Evolutionary conservation across 2,797 vertebrate genomes (phyloP), one percentile per base, ranked within the genome.

Genomic region (Neostethus bicornis): DNA sequence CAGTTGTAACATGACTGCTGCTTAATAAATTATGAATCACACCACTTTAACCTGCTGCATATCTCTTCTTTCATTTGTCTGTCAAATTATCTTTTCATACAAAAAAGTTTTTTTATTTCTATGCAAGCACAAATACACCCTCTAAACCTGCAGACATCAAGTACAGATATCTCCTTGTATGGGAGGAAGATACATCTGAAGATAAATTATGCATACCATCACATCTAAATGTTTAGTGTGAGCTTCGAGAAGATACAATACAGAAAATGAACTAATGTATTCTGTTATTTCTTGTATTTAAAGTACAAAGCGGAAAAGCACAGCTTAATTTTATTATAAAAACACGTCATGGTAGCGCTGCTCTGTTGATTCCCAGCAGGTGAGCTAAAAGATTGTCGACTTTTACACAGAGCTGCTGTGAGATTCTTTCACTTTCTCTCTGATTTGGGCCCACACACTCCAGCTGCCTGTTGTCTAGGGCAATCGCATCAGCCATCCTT

Each of bases 11-110:
- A 45, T 82, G 82, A 79, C 63, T 52, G 77, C 75, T 70, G 74
- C 68, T 86, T 75, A 86, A 89, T 90, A 88, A 89, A 89, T 88
- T 55, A 89, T 87, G 64, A 81, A 87, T 81, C 53, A 52, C 13
- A 29, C 60, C 68, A 67, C 63, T 78, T 83, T 73, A 79, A 85
- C 85, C 79, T 84, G 74, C 77, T 44, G 37, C 70, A 57, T 47
- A 70, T 80, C 76, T 81, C 74, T 64, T 56, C 61, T 87, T 86
- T 85, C 63, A 84, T 86, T 87, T 85, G 59, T 72, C 82, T 68
- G 49, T 80, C 70, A 70, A 58, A 29, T 14, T 62, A 8, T 29
- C 39, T 50, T 35, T 53, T 35, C 38, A n/a, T 50, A 1, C 13
- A 32, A 32, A 32, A 13, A 31, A 13, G 3, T 29, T 29, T 13